A percentile compares a stretch with the other conserved stretches of the same genome.
Conservation (phyloP, 2,888 invertebrate genomes). For the Drosophila quasianomalipes region DNA sequence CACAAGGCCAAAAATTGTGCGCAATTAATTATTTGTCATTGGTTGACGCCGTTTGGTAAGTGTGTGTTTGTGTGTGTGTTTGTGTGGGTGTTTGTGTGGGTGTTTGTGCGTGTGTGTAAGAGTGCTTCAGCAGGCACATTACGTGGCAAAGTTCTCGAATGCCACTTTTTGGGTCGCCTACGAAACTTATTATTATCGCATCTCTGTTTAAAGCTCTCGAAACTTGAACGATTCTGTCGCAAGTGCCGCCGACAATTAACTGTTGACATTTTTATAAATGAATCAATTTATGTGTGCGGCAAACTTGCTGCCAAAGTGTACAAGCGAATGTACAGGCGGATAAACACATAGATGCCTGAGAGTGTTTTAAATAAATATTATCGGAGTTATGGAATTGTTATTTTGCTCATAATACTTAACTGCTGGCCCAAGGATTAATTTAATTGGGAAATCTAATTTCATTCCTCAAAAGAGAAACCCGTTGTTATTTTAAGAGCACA, state of each 20-base stretch:
- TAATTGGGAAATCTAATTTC: neutral
- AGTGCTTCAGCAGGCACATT: constrained; percentile 43
- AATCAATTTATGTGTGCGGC: constrained; percentile 10
- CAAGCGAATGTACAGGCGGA: neutral
- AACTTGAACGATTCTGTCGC: constrained; percentile 27
- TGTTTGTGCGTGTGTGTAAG: constrained; percentile 4
- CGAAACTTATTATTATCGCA: constrained; percentile 50
- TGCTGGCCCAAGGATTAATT: neutral
- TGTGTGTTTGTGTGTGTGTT: constrained; percentile 2
- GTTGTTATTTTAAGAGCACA: neutral
- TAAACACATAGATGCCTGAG: neutral
- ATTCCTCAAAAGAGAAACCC: neutral
- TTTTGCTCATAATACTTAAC: neutral
- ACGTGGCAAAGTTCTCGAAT: constrained; percentile 47
- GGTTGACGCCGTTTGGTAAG: constrained; percentile 50
- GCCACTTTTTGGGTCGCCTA: constrained; percentile 49
- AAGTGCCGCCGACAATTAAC: constrained; percentile 54
- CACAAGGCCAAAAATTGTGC: constrained; percentile 64
- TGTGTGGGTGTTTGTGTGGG: constrained; percentile 2
- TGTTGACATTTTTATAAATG: constrained; percentile 53
- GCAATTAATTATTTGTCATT: constrained; percentile 80
- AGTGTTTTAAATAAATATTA: neutral
- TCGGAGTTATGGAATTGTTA: neutral
- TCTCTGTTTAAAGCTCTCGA: constrained; percentile 33
- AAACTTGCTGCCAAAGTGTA: neutral